phyloP scores from a whole-genome alignment of 1,140 invertebrate species.

The Bombus affinis region DNA sequence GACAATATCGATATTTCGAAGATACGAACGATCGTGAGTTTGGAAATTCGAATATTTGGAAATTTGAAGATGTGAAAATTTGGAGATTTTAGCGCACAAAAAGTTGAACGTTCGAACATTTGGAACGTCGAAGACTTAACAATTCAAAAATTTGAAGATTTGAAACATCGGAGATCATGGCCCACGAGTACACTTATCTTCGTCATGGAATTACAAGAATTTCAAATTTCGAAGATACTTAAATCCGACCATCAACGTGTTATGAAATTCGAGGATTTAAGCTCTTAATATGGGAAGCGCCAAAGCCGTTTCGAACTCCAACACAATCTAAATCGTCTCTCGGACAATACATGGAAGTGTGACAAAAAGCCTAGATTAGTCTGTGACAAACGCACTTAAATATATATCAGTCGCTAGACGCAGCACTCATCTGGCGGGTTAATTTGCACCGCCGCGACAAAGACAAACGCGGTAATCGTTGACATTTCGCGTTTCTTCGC shows the following conservation, averaged over 20 bases:
- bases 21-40: too few relatives aligned
- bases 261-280: not conserved
- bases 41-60: too few relatives aligned
- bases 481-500: slow-evolving; percentile 32
- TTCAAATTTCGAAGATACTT: not conserved
- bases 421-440: not conserved
- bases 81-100: too few relatives aligned
- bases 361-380: slow-evolving; percentile 13
- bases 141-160: not conserved
- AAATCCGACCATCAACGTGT: not conserved
- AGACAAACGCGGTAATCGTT: slow-evolving; percentile 49
- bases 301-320: not conserved
- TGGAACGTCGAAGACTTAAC: not conserved
- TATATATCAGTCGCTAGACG: slow-evolving; percentile 7
- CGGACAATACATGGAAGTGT: too few relatives aligned
- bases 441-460: slow-evolving; percentile 18
- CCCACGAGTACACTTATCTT: too few relatives aligned
- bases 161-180: too few relatives aligned
- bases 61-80: not conserved
- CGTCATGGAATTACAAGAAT: not conserved
- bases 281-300: not conserved
- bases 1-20: too few relatives aligned
- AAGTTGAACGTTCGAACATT: accelerated
- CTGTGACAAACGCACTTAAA: slow-evolving; percentile 29
- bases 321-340: not conserved